Percentiles rank a stretch among this genome's conserved stretches.
These are phyloP conservation scores for Julus scanicus DNA, from an alignment of 2,888 invertebrate species.

Conservation along the genomic window DNA sequence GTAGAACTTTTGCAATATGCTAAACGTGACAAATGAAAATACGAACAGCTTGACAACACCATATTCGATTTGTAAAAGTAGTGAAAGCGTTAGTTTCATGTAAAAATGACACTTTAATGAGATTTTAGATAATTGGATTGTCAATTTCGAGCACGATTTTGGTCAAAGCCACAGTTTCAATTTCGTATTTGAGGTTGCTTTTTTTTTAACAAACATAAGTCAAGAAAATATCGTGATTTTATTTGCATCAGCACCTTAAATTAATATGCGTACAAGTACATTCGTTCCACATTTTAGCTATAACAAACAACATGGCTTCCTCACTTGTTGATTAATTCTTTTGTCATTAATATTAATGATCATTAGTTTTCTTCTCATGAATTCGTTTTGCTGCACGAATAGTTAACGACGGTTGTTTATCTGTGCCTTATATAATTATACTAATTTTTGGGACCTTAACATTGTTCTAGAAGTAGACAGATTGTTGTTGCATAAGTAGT, in stretches of 20 bases:
- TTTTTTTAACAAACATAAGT: not conserved
- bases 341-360: not conserved
- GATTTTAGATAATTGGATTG: not conserved
- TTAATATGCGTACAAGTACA: not conserved
- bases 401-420: not conserved
- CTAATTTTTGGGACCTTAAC: conserved; percentile 43
- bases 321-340: not conserved
- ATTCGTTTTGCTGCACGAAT: not conserved
- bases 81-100: not conserved
- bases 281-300: not conserved
- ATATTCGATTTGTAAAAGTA: not conserved
- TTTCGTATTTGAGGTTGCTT: not conserved
- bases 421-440: not conserved
- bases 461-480: not conserved
- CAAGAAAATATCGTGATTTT: not conserved
- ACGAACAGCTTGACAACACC: not conserved
- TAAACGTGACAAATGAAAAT: not conserved
- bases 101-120: not conserved
- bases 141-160: not conserved
- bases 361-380: not conserved
- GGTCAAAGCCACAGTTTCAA: not conserved
- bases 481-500: not conserved
- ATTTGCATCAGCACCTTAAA: not conserved
- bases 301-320: not conserved
- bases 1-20: not conserved